Evolutionary conservation across 2,888 invertebrate genomes (phyloP), one percentile per base, ranked within the genome.

Genomic region (Sturmia bella): DNA sequence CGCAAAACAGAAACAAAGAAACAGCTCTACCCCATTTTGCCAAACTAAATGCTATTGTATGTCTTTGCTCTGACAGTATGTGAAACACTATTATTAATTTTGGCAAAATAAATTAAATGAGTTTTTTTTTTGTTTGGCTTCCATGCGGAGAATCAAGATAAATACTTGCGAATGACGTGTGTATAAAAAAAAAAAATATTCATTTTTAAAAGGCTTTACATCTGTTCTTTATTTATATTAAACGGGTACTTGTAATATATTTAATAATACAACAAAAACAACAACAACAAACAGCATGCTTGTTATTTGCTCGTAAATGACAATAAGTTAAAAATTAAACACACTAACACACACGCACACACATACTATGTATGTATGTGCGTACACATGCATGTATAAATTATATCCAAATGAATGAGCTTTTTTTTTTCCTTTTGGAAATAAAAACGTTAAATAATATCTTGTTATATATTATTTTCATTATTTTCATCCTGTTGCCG

Each of bases 101-200:
- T 19, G 24, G 4, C 3, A 61, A 63, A 63, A 54, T 63, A 73
- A 73, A 63, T 63, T 73, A 32, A 32, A 32, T 32, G 5, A 54
- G 63, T 52, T 61, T 73, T 56, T 15, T 56, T 32, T 15, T 15
- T 27, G 41, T 61, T 52, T 41, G 52, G 17, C 32, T 52, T 41
- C 27, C 72, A 32, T 41, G 21, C 61, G 11, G 41, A 54, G 32
- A 54, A 73, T 72, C 61, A 72, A 61, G 72, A 72, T 72, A 72
- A 41, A 13, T 19, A 27, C 37, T 11, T 13, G 39, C 12, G 68
- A 41, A 54, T 68, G 52, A 19, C n/a, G 11, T 17, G 48, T 15
- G 21, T 27, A 61, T 1, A 63, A 52, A 50, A 4, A 11, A 45
- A 69, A 43, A 52, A 15, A 11, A 19, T 21, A 37, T 32, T 45